Evolutionary conservation across 2,888 invertebrate species (phyloP).

Genomic region (Ophion ellenae): DNA sequence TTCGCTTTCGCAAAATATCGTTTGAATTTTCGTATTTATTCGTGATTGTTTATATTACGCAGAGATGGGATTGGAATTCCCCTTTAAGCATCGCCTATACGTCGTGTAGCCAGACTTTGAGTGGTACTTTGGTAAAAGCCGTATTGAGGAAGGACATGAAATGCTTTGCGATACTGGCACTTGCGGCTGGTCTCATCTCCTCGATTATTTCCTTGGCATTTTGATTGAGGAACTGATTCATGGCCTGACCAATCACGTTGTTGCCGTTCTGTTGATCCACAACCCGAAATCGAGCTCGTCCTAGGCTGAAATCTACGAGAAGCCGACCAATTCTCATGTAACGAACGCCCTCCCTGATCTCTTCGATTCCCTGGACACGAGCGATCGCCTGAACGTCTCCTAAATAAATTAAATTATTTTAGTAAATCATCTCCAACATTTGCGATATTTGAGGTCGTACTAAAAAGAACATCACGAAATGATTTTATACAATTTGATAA

Average conservation of each 20-base stretch:
- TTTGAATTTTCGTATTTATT: conserved; percentile 28
- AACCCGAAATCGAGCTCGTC: conserved; percentile 89
- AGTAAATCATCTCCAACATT: background rate
- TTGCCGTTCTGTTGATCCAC: conserved; percentile 90
- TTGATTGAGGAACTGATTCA: conserved; percentile 93
- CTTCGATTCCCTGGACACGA: conserved; percentile 89
- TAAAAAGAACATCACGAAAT: background rate
- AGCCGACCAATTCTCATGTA: conserved; percentile 89
- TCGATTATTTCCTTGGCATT: conserved; percentile 92
- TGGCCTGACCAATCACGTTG: conserved; percentile 92
- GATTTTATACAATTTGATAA: background rate
- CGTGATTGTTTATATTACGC: background rate
- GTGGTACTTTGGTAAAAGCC: conserved; percentile 89
- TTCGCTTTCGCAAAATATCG: background rate
- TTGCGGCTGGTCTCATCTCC: conserved; percentile 92
- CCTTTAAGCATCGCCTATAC: conserved; percentile 65
- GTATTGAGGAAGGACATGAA: conserved; percentile 90
- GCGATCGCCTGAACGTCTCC: conserved; percentile 90
- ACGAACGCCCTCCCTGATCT: conserved; percentile 85
- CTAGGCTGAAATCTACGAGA: conserved; percentile 89
- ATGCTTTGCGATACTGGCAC: conserved; percentile 89
- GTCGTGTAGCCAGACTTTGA: conserved; percentile 88
- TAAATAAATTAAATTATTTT: conserved; percentile 75
- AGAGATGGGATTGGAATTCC: background rate
- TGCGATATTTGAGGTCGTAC: background rate